Base-by-base conservation (phyloP, 2,113 vertebrate genomes). In the Chloropsis cyanopogon region DNA sequence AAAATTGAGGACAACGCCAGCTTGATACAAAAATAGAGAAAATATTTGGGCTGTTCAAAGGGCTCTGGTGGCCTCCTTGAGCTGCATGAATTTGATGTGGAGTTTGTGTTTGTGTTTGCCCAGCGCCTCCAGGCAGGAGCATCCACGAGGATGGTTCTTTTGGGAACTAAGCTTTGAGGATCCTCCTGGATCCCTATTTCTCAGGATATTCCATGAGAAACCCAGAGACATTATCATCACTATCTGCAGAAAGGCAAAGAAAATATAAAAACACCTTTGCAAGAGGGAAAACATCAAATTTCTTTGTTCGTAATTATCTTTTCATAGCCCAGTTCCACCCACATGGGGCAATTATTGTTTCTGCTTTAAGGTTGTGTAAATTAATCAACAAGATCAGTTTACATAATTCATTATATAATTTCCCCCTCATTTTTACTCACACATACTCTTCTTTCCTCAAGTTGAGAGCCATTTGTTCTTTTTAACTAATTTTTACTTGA, bases 151-250 rank as follows among this genome's bases (percentile, higher is more conserved):
- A 69, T 31, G 16, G 7, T 26, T 19, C 46, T 15, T 19, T 2
- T 2, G 35, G 53, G 53, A 53, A n/a, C 33, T 25, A 6, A 18
- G 11, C 7, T 54, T 25, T 18, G 29, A 4, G 46, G 29, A 39
- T 54, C 54, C n/a, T 25, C 9, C 11, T 22, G 47, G 63, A 10
- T 23, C 54, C n/a, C 63, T 20, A 37, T 37, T 61, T 47, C 70
- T 49, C 17, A 12, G 70, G 41, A 23, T 61, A 31, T 47, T 31
- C 70, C 3, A 9, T 4, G 54, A 60, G 37, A 76, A 82, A 63
- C 1, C 19, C 7, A 4, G 2, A 14, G 42, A 7, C 5, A 0
- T 26, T 25, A 6, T 16, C 26, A 5, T 15, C 15, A 1, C 0
- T 19, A 14, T 41, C 10, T 64, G 50, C 18, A 64, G 61, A 15